Evolutionary conservation across 2,797 vertebrate species (phyloP), one percentile per base, ranked within the genome.

Genomic region (Danio jaintianensis): DNA sequence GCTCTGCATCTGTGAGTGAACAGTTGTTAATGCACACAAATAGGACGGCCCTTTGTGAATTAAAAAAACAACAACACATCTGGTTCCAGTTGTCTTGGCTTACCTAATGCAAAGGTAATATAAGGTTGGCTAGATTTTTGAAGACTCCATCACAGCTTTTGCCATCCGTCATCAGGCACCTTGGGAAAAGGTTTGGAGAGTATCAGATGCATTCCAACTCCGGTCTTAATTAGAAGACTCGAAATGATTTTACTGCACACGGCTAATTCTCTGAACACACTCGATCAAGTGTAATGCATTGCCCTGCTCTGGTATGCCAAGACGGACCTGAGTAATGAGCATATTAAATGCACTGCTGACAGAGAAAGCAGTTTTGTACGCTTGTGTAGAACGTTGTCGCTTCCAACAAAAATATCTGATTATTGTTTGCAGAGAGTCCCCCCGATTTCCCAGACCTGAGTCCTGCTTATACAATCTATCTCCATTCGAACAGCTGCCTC

Each of bases 351-450:
- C 81, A 82, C 88, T 84, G 89, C 88, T 90, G 90, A 93, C 89
- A 89, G 85, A 83, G 86, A 88, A 88, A 79, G 84, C 89, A 88
- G 69, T 89, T 84, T 82, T 87, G 85, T 83, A 67, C 75, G 83
- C 88, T 90, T 82, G 85, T 82, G 86, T 85, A 84, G 80, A 71
- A 86, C 84, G n/a, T 75, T 38, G 9, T 66, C 36, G 58, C 86
- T 81, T 93, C 92, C 91, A 92, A 91, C 75, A 87, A 91, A 92
- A 93, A 94, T 89, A 92, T 86, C 86, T 80, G 87, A 93, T 92
- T 92, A 89, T 88, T 92, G 91, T 93, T 92, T 91, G 85, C 87
- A 89, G 80, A 87, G 85, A 85, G 87, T 91, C 88, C 86, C 88
- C 79, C 85, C 69, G 87, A 83, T 79, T 76, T 85, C 78, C 63